phyloP scores from a whole-genome alignment of 2,888 invertebrate genomes.

The Dendrolimus houi region DNA sequence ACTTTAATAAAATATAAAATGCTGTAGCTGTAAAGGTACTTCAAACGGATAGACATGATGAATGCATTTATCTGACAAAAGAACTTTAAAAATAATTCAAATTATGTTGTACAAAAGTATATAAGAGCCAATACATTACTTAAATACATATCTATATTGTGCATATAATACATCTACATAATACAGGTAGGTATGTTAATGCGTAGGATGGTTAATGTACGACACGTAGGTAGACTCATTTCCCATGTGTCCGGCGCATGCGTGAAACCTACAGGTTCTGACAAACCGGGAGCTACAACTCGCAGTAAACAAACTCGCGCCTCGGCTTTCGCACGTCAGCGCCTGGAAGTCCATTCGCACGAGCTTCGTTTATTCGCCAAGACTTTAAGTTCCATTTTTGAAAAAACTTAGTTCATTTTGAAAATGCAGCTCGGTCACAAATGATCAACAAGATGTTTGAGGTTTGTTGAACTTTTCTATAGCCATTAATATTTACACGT shows the following conservation, averaged over 20 bases:
- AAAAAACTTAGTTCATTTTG: background rate
- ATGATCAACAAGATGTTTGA: background rate
- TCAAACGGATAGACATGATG: no score
- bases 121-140: no score
- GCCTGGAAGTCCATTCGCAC: background rate
- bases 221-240: background rate
- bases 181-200: no score
- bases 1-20: no score
- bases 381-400: background rate
- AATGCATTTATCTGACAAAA: no score
- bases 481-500: background rate
- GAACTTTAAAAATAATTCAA: no score
- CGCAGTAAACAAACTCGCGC: background rate
- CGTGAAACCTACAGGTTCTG: background rate
- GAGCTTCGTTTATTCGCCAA: background rate
- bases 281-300: background rate
- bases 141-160: no score
- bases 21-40: no score
- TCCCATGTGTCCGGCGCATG: background rate
- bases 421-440: background rate
- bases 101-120: no score
- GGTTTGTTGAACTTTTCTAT: background rate
- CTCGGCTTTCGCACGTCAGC: background rate
- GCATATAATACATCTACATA: background rate
- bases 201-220: no score